Base-by-base conservation (phyloP, 2,888 invertebrate genomes). In the Thyatira batis region DNA sequence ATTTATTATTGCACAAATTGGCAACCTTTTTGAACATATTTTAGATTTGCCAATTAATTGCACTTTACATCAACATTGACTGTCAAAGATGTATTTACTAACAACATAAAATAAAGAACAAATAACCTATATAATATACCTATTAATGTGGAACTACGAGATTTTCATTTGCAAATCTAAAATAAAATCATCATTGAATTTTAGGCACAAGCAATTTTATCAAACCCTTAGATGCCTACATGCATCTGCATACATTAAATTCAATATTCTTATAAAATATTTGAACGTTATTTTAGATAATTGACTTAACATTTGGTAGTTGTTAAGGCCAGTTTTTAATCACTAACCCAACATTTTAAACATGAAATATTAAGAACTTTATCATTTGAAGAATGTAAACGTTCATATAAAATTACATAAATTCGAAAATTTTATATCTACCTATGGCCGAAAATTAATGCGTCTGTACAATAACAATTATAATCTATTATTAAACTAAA, bases 251-350 rank as follows among this genome's bases (percentile, higher is more conserved):
- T 68, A 69, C 67, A 71, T 71, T 67, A 66, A 46, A 46, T 46
- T 48, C 10, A 57, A 66, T 56, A 60, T 69, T 51, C 76, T 75
- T 76, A 79, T 71, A 84, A 81, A 85, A 82, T 65, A 69, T 82
- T 86, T 85, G 80, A 84, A 85, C 76, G 78, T 81, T 72, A 76
- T n/a, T n/a, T n/a, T n/a, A n/a, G n/a, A 67, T 89, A 90, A 90
- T 89, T 90, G 90, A 90, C 90, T 72, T 76, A 70, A 69, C 70
- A 65, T 58, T 66, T 63, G 63, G 57, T 65, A 64, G 67, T 68
- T 60, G 58, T 70, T 68, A 70, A 67, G 73, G 72, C 78, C 73
- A 78, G 67, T 39, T 39, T 17, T 51, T 45, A 53, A 53, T 30
- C 39, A 49, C 53, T 54, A 54, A 55, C 53, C 50, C 50, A 33